These are phyloP conservation scores for Disparrhopalites patrizii DNA, from an alignment of 2,888 invertebrate species.

Conservation along the genomic window DNA sequence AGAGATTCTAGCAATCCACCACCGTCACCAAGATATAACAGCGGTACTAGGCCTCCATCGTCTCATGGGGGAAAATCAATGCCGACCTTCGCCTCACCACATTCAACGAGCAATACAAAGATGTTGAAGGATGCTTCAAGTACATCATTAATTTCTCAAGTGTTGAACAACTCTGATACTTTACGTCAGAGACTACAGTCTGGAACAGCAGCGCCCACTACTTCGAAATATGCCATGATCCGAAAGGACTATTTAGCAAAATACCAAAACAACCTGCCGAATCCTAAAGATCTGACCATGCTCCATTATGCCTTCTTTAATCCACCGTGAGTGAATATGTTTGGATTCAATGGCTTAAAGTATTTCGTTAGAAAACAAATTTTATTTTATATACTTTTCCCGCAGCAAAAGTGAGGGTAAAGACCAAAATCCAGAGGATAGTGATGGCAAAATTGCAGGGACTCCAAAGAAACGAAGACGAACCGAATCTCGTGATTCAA, in stretches of 20 bases:
- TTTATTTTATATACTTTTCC: not conserved
- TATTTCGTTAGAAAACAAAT: too few relatives aligned
- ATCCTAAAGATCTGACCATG: constrained; percentile 67
- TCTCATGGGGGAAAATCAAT: not conserved
- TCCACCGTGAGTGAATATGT: constrained; percentile 40
- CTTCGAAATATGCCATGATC: constrained; percentile 32
- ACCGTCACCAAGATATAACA: not conserved
- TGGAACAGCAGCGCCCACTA: constrained; percentile 25
- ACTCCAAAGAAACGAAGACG: not conserved
- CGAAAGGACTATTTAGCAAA: constrained; percentile 44
- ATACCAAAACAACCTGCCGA: constrained; percentile 48
- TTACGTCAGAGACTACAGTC: constrained; percentile 33
- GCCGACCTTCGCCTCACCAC: too few relatives aligned
- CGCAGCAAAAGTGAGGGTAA: constrained; percentile 8
- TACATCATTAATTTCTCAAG: not conserved
- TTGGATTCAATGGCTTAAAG: too few relatives aligned
- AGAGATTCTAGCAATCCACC: not conserved
- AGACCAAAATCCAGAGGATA: not conserved
- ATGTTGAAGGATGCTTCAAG: not conserved
- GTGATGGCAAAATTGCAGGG: not conserved
- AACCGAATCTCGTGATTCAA: constrained; percentile 10
- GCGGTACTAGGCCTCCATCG: not conserved
- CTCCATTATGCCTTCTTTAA: constrained; percentile 47
- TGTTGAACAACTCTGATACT: constrained; percentile 22
- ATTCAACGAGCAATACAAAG: too few relatives aligned